Base-by-base conservation (phyloP, 2,888 invertebrate species). In the Phortica okadai region DNA sequence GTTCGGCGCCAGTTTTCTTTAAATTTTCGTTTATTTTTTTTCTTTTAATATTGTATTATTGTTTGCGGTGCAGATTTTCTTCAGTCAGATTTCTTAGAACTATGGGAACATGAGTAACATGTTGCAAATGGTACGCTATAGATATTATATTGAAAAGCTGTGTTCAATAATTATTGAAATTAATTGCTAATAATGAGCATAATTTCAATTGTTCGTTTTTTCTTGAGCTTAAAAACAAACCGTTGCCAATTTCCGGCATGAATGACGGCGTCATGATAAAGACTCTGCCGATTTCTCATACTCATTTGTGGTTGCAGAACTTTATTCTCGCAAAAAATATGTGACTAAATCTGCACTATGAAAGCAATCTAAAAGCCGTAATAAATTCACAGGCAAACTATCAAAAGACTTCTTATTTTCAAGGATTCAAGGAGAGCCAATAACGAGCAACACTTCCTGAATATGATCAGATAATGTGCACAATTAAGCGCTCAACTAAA, bases 101-200 rank as follows among this genome's bases (percentile, higher is more conserved):
- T 62, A 6, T 62, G 62, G 10, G 62, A 16, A 62, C 25, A 62
- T 62, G 62, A 62, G 62, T 25, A 62, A 62, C 21, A 16, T 62
- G 10, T 21, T 8, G 16, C 16, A 16, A 21, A 16, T 3, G 21
- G 62, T 50, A 5, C 14, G 21, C 62, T 21, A 10, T 21, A 62
- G 3, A 16, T 11, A 62, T 11, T 21, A 16, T 21, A 62, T 62
- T 25, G 1, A 62, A 6, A 25, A 62, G 21, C 16, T 10, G 21
- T 62, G 25, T 25, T 62, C 62, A 62, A 16, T 21, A 62, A 62
- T 62, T 7, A 25, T 10, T 62, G 3, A 16, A 6, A 62, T 25
- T 59, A 21, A 59, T 59, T 62, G 62, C 21, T 25, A 16, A 62
- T 62, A 62, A 62, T 62, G 33, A 62, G 62, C 62, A 62, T 62